Conservation (phyloP, 2,797 vertebrate genomes). For the Simalia tracyae region DNA sequence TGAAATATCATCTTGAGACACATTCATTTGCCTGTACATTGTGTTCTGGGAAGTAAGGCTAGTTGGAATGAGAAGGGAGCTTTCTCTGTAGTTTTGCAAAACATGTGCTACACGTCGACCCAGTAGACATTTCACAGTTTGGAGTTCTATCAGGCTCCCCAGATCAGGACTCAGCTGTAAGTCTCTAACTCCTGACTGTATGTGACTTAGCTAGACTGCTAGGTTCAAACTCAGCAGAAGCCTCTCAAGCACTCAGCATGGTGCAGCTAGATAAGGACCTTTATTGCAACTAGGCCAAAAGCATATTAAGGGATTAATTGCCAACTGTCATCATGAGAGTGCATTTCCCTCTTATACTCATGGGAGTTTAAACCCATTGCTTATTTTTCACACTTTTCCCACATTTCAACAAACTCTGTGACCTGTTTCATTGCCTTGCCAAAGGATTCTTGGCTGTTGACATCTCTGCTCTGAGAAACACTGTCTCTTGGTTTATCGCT, state of each 20-base stretch:
- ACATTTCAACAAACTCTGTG: not conserved
- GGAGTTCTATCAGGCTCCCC: not conserved
- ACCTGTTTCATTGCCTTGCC: not conserved
- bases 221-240: not conserved
- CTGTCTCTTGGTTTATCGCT: too few species aligned
- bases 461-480: not conserved
- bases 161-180: not conserved
- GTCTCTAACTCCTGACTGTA: not conserved
- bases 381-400: not conserved
- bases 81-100: not conserved
- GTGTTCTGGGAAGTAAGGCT: not conserved
- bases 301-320: not conserved
- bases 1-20: not conserved
- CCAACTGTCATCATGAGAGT: not conserved
- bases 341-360: not conserved
- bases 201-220: not conserved
- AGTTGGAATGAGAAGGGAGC: not conserved
- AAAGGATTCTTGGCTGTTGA: not conserved
- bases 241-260: not conserved
- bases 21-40: not conserved
- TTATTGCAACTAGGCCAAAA: not conserved
- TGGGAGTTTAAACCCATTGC: not conserved
- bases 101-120: not conserved
- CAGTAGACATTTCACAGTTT: not conserved
- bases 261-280: not conserved